Base-by-base conservation (phyloP, 37 sponge, comb jelly and placozoan genomes). In the Diacarnus erythraeanus region DNA sequence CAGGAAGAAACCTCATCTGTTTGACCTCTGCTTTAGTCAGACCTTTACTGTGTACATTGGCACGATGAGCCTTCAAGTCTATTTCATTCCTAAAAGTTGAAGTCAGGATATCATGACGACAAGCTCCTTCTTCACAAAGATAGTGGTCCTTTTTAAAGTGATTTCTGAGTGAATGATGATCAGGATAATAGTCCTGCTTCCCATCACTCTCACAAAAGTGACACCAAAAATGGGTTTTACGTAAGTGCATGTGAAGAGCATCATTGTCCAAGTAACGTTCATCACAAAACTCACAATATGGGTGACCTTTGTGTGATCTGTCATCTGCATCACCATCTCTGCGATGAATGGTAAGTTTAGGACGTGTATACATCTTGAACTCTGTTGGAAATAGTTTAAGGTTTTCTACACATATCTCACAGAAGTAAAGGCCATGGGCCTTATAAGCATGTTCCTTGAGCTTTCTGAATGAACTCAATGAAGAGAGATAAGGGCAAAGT, bases 181-280 rank as follows among this genome's bases (percentile, higher is more conserved):
- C 67, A 0, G 29, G 26, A 43, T 87, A 97, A 81, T 88, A 97
- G 58, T 92, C 88, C 30, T 93, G 83, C 37, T 75, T 88, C 12
- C 91, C 91, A 42, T 92, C 85, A 34, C 71, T 74, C 71, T 94
- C 95, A 70, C 97, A 97, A 30, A 97, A 75, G 61, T 94, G 93
- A 38, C 97, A 97, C 90, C 93, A 94, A 44, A 94, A 94, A 73
- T 97, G 97, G 51, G 75, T 74, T 43, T 83, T 84, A 38, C 86
- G 86, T 71, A 97, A 67, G 71, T 97, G 97, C 21, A 47, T 34
- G 70, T 85, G 87, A 27, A 97, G 88, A 0, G 56, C 69, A 41
- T 94, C 96, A 18, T 88, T 84, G 90, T 97, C 97, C 2, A 97
- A 71, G 71, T 75, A 94, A 33, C 95, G 82, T 35, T 91, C 77